Conservation (phyloP, 2,113 vertebrate species). For the Petrocephalus microphthalmus region DNA sequence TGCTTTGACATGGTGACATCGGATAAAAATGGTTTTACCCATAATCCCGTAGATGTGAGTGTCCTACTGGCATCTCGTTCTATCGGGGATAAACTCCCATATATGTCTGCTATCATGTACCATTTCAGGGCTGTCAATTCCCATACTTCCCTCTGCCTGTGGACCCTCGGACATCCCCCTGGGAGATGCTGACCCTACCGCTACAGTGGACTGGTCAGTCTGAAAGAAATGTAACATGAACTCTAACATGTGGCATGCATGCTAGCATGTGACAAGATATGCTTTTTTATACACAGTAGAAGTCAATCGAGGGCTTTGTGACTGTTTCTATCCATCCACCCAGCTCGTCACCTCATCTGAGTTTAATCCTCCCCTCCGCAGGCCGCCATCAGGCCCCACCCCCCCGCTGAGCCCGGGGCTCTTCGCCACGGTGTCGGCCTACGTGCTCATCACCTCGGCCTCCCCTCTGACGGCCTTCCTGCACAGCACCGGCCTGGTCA, state of each 20-base stretch:
- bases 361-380: slow-evolving; percentile 25
- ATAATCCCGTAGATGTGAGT: neutral
- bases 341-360: neutral
- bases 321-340: neutral
- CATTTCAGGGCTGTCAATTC: slow-evolving; percentile 61
- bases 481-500: slow-evolving; percentile 70
- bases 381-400: slow-evolving; percentile 35
- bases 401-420: slow-evolving; percentile 54
- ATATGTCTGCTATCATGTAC: neutral
- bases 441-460: slow-evolving; percentile 82
- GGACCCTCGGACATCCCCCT: slow-evolving; percentile 31
- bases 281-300: neutral
- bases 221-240: neutral
- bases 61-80: neutral
- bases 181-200: neutral
- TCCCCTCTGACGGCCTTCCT: slow-evolving; percentile 79
- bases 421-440: slow-evolving; percentile 74
- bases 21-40: neutral
- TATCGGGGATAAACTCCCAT: neutral
- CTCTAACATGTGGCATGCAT: neutral
- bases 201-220: slow-evolving; percentile 28
- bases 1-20: neutral
- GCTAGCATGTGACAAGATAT: neutral
- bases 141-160: slow-evolving; percentile 63
- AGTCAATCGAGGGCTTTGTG: neutral